Conservation (phyloP, 1,140 invertebrate genomes). For the Ostrea denselamellosa region DNA sequence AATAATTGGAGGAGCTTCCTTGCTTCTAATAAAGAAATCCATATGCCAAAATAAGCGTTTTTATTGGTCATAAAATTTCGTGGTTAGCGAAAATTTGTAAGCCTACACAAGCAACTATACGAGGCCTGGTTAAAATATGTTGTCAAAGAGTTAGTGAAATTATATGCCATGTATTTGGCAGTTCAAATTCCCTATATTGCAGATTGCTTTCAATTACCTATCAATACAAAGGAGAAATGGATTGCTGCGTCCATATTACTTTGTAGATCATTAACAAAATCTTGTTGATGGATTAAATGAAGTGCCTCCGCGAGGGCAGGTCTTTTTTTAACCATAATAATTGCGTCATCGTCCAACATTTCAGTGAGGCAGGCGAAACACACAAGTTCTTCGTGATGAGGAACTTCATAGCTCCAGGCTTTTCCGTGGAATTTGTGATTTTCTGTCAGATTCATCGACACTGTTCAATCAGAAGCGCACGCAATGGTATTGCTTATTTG, state of each 20-base stretch:
- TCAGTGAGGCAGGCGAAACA: slow-evolving; percentile 45
- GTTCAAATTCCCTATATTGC: no score
- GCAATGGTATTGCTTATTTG: no score
- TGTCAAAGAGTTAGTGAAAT: no score
- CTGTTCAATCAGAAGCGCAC: neutral
- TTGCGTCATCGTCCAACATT: slow-evolving; percentile 40
- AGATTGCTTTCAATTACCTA: slow-evolving; percentile 21
- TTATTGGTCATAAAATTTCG: no score
- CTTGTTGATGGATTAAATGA: slow-evolving; percentile 25
- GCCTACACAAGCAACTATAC: no score
- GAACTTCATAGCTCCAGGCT: slow-evolving; percentile 25
- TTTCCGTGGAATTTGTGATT: slow-evolving; percentile 21
- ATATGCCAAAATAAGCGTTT: no score
- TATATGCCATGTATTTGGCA: no score
- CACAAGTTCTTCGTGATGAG: neutral
- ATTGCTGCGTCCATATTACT: slow-evolving; percentile 24
- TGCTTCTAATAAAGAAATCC: no score
- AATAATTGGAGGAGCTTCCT: no score
- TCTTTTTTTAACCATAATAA: slow-evolving; percentile 44
- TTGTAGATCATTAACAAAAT: slow-evolving; percentile 25
- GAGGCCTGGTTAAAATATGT: no score
- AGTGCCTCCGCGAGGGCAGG: slow-evolving; percentile 31
- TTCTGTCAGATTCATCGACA: neutral
- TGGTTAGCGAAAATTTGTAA: no score
- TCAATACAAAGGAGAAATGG: slow-evolving; percentile 44